phyloP scores from a whole-genome alignment of 1,140 invertebrate genomes.

The Lepeophtheirus salmonis region DNA sequence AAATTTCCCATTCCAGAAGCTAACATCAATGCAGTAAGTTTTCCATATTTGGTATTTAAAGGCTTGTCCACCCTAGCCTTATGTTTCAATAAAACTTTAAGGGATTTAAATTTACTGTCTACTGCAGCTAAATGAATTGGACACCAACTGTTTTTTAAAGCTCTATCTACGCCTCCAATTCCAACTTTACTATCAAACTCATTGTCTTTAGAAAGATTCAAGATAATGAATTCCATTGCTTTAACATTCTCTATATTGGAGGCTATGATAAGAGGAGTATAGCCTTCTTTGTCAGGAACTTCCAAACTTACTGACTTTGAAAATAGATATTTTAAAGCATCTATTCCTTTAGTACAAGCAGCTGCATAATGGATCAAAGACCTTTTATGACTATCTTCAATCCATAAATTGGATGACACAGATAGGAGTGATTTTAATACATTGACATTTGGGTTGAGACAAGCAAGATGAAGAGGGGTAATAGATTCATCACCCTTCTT shows the following conservation, averaged over 20 bases:
- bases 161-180: conserved; percentile 23
- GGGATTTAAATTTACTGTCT: conserved; percentile 29
- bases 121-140: conserved; percentile 33
- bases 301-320: conserved; percentile 19
- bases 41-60: conserved; percentile 27
- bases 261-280: conserved; percentile 32
- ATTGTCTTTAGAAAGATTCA: neutral
- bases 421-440: conserved; percentile 29
- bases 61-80: conserved; percentile 23
- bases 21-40: conserved; percentile 21
- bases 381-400: conserved; percentile 30
- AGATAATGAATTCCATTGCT: neutral
- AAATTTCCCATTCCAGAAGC: conserved; percentile 22
- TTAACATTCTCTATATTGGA: conserved; percentile 15
- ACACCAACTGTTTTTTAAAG: conserved; percentile 29
- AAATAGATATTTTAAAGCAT: conserved; percentile 25
- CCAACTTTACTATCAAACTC: conserved; percentile 11
- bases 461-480: conserved; percentile 35
- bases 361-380: conserved; percentile 35
- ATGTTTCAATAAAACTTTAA: conserved; percentile 28
- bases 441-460: conserved; percentile 34
- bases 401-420: conserved; percentile 29
- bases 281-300: conserved; percentile 27
- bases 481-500: conserved; percentile 24
- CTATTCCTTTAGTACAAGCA: conserved; percentile 25